These are phyloP conservation scores for Phrynosoma blainvillii DNA, from an alignment of 2,113 vertebrate genomes.

Conservation along the genomic window DNA sequence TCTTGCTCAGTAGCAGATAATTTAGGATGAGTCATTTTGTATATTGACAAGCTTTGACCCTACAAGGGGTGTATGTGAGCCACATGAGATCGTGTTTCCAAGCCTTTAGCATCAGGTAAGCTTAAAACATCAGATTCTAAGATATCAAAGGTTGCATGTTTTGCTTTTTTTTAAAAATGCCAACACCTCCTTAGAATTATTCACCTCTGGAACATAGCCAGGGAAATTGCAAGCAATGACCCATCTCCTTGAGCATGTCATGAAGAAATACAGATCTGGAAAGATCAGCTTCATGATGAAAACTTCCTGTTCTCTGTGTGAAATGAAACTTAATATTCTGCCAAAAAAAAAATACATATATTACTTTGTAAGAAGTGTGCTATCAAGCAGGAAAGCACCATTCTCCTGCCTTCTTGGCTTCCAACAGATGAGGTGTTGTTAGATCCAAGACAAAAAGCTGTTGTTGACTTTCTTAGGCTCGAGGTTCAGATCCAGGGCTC, in stretches of 20 bases:
- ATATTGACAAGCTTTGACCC: background rate
- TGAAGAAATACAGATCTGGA: slow-evolving; percentile 32
- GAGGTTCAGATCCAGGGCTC: background rate
- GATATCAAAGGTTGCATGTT: slow-evolving; percentile 16
- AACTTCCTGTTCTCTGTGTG: slow-evolving; percentile 13
- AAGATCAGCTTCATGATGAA: slow-evolving; percentile 28
- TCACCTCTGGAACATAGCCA: slow-evolving; percentile 15
- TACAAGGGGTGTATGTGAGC: slow-evolving; percentile 1
- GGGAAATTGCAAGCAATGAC: slow-evolving; percentile 4
- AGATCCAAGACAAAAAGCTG: slow-evolving; percentile 36
- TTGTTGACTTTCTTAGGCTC: slow-evolving; percentile 19
- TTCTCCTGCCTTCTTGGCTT: slow-evolving; percentile 14
- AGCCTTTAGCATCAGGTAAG: background rate
- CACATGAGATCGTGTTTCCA: slow-evolving; percentile 19
- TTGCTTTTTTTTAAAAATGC: background rate
- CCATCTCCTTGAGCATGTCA: background rate
- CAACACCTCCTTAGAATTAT: background rate
- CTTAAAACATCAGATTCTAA: slow-evolving; percentile 34
- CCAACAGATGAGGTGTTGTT: slow-evolving; percentile 3
- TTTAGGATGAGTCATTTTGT: background rate
- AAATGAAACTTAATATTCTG: slow-evolving; percentile 45
- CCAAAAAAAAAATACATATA: background rate
- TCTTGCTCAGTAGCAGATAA: slow-evolving; percentile 31
- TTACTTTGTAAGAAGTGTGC: slow-evolving; percentile 1
- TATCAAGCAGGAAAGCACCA: background rate